phyloP scores from a whole-genome alignment of 1,140 invertebrate species.

The Cydia fagiglandana region DNA sequence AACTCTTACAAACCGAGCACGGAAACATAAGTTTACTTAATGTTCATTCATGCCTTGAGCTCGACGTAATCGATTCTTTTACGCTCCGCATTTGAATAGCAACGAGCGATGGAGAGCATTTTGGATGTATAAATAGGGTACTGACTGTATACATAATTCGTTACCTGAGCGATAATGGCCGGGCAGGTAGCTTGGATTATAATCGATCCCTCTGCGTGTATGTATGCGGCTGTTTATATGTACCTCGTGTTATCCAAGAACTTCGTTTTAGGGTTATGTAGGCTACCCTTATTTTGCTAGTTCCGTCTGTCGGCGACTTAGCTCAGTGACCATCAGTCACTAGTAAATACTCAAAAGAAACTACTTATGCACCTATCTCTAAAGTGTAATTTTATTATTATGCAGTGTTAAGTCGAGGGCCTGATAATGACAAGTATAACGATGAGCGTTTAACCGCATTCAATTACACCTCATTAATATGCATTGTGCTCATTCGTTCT shows the following conservation, averaged over 20 bases:
- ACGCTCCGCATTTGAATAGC: constrained; percentile 43
- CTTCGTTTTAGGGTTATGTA: neutral
- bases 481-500: constrained; percentile 14
- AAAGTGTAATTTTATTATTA: neutral
- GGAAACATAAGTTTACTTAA: constrained; percentile 40
- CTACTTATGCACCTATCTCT: neutral
- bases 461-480: neutral
- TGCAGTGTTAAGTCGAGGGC: neutral
- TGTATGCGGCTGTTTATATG: constrained; percentile 37
- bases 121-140: constrained; percentile 47
- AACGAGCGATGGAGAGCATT: constrained; percentile 41
- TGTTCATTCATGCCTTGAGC: constrained; percentile 43
- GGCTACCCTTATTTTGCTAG: neutral
- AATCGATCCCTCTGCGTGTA: constrained; percentile 44
- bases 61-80: constrained; percentile 31
- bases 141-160: constrained; percentile 51
- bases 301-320: neutral
- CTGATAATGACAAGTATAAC: neutral
- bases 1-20: constrained; percentile 44
- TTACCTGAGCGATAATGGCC: constrained; percentile 60
- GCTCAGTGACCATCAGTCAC: neutral
- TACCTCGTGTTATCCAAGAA: neutral
- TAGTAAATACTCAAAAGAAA: neutral
- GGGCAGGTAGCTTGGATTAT: constrained; percentile 64
- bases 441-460: neutral